These are phyloP conservation scores for Hermatobates lingyangjiaoensis DNA, from an alignment of 1,140 invertebrate species.

Conservation along the genomic window DNA sequence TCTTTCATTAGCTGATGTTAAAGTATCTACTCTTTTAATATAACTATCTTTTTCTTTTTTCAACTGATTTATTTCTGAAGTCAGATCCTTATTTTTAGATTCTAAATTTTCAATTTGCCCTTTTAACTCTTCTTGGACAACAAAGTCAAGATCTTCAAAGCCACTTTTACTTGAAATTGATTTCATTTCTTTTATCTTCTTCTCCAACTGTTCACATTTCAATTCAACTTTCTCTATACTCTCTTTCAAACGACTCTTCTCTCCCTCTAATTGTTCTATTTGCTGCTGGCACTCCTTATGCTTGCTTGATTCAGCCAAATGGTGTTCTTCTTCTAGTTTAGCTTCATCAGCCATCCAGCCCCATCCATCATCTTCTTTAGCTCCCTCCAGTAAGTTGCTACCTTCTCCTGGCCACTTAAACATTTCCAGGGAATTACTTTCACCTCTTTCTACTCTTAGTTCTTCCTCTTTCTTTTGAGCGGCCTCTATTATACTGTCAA, in stretches of 20 bases:
- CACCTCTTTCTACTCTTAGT: background rate
- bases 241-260: conserved; percentile 20
- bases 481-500: background rate
- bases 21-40: conserved; percentile 46
- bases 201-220: conserved; percentile 47
- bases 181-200: conserved; percentile 56
- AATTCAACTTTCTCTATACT: conserved; percentile 15
- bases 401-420: background rate
- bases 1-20: conserved; percentile 55
- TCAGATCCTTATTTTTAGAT: conserved; percentile 36
- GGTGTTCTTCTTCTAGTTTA: conserved; percentile 23
- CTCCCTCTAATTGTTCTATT: conserved; percentile 29
- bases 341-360: conserved; percentile 34
- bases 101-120: conserved; percentile 42
- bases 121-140: conserved; percentile 55
- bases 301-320: conserved; percentile 11
- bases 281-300: conserved; percentile 24
- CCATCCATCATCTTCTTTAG: conserved; percentile 26
- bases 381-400: background rate
- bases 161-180: conserved; percentile 31
- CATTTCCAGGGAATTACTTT: too few relatives aligned
- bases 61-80: conserved; percentile 33
- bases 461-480: background rate
- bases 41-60: conserved; percentile 42
- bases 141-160: conserved; percentile 43